phyloP scores from a whole-genome alignment of 1,140 invertebrate species.

The Trypoxylus dichotomus region DNA sequence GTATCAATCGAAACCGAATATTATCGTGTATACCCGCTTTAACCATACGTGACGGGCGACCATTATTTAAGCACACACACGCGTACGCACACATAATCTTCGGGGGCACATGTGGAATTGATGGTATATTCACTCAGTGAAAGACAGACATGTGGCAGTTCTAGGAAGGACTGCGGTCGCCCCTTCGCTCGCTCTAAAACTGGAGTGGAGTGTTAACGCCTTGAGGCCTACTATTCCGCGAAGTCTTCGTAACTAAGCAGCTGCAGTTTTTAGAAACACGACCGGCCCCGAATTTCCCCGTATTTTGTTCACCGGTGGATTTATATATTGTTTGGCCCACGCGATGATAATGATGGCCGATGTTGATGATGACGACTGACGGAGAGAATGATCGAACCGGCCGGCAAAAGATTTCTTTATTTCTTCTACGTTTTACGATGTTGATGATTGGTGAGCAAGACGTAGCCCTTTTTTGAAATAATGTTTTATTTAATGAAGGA shows the following conservation, averaged over 20 bases:
- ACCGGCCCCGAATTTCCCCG: conserved; percentile 9
- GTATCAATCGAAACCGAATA: neutral
- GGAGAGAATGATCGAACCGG: neutral
- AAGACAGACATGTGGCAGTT: conserved; percentile 16
- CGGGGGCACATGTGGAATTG: conserved; percentile 1
- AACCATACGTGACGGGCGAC: neutral
- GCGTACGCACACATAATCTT: neutral
- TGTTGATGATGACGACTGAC: neutral
- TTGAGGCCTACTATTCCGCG: conserved; percentile 22
- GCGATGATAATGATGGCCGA: conserved; percentile 6
- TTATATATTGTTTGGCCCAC: conserved; percentile 21
- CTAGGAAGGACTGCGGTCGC: conserved; percentile 17
- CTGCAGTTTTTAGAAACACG: conserved; percentile 19
- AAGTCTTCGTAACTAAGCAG: conserved; percentile 21
- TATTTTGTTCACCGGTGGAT: neutral
- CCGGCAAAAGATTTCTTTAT: neutral
- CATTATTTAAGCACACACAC: neutral
- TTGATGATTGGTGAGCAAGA: neutral
- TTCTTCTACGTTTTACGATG: neutral
- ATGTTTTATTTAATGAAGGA: too few species aligned
- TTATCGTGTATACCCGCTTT: neutral
- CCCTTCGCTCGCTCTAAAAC: conserved; percentile 15
- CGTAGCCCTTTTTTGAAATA: too few species aligned
- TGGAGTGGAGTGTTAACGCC: conserved; percentile 18
- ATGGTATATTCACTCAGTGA: neutral